A percentile compares a stretch with the other conserved stretches of the same genome.
These are phyloP conservation scores for Turnix velox DNA, from an alignment of 2,113 vertebrate species.

Conservation along the genomic window DNA sequence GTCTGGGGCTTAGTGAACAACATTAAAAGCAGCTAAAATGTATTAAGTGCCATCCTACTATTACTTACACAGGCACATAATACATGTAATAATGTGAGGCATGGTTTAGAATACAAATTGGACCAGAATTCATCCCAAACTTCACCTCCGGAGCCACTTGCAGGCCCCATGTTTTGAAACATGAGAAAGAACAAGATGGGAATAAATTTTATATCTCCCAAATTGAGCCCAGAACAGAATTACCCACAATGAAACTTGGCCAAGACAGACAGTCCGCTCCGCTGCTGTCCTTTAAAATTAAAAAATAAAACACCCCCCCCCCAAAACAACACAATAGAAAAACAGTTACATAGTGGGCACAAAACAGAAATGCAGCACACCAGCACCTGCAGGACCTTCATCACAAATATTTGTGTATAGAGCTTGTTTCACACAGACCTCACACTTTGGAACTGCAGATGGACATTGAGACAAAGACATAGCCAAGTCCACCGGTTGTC, in stretches of 20 bases:
- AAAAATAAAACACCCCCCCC: neutral
- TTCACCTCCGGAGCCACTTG: neutral
- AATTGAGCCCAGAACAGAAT: neutral
- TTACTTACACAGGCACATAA: neutral
- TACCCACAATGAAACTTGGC: neutral
- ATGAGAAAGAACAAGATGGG: neutral
- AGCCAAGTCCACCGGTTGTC: neutral
- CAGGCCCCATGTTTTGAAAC: too few species aligned
- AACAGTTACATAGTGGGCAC: neutral
- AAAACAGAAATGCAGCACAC: rapidly evolving
- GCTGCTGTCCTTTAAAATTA: neutral
- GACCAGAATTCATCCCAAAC: neutral
- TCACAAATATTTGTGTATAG: neutral
- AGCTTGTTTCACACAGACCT: neutral
- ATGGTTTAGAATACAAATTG: neutral
- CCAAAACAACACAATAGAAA: neutral
- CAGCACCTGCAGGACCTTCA: neutral
- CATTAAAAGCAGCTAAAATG: neutral
- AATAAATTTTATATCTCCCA: neutral
- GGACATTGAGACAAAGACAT: too few species aligned
- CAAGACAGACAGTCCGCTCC: neutral
- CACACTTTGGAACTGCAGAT: too few species aligned
- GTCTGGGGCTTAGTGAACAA: neutral
- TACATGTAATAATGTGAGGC: neutral
- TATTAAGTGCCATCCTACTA: neutral